phyloP scores from a whole-genome alignment of 2,113 vertebrate species.

The Sardina pilchardus region DNA sequence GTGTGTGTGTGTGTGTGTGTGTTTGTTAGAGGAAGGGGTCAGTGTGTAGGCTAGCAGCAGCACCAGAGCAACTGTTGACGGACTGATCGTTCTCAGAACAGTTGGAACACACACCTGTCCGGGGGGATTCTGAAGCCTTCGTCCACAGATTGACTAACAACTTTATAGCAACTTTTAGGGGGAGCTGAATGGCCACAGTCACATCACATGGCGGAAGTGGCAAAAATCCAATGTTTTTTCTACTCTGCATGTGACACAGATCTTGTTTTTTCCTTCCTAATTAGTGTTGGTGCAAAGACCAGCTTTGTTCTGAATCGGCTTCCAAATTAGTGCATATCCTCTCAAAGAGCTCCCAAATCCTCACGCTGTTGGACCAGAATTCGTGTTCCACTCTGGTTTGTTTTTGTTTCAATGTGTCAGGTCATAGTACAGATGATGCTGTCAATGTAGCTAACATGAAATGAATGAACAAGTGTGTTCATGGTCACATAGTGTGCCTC shows the following conservation, averaged over 20 bases:
- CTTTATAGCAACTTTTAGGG: too few species aligned
- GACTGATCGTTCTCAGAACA: not conserved
- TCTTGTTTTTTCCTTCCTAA: not conserved
- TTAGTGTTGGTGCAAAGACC: not conserved
- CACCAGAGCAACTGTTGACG: not conserved
- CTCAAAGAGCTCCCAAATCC: too few species aligned
- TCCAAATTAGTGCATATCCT: not conserved
- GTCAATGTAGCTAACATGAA: too few species aligned
- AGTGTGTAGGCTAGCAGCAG: not conserved
- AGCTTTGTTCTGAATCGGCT: not conserved
- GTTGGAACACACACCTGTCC: not conserved
- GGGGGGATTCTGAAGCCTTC: not conserved
- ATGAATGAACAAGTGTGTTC: too few species aligned
- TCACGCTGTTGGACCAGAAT: too few species aligned
- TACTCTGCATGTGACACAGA: conserved; percentile 1
- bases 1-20: not conserved
- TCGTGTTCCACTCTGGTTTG: too few species aligned
- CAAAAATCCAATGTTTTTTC: not conserved
- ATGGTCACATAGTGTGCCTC: too few species aligned
- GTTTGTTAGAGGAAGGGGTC: not conserved
- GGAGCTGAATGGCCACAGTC: not conserved
- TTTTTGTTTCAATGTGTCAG: too few species aligned
- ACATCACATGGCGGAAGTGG: not conserved
- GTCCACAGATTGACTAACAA: too few species aligned
- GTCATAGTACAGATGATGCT: too few species aligned